Base-by-base conservation (phyloP, 2,797 vertebrate genomes). In the Loris lydekkerianus region DNA sequence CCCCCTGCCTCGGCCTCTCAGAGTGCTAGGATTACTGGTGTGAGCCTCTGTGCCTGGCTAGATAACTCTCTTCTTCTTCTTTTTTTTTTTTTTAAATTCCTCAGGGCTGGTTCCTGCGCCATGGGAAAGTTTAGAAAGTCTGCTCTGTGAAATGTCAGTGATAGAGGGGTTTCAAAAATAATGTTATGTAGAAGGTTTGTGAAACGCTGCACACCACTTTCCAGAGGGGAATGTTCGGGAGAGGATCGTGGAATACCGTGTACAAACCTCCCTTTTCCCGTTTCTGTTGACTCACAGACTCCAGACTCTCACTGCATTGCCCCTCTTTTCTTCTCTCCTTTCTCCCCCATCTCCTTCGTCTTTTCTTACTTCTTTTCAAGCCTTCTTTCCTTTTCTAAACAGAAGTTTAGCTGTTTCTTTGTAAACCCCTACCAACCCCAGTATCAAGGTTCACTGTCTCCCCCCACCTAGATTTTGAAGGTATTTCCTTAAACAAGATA, bases 401-500 rank as follows among this genome's bases (percentile, higher is more conserved):
- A 86, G 53, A 58, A 8, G 1, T 92, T 88, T 58, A 46, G 73
- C 58, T 83, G 43, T n/a, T 86, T 86, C 37, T 67, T 82, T 90
- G 34, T 85, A 88, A 72, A 76, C 31, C 7, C 10, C 7, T 67
- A 76, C 7, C 10, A 49, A 23, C 37, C 10, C 25, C 11, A 58
- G 15, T 63, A 13, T 31, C 31, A 86, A 37, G 15, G 56, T 60
- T 93, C 73, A 70, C n/a, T 15, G 31, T 82, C 56, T 63, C 63
- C 8, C 18, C 10, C 67, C 53, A 90, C 10, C 15, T 73, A 69
- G 34, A 13, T 96, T 91, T 93, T 70, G 18, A 70, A 93, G 60
- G 34, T 69, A 70, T 89, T 92, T 95, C 90, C 43, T 37, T 94
- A 81, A 84, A 86, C 23, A 85, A 61, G 67, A 11, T 37, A 37